Base-by-base conservation (phyloP, 1,140 invertebrate species). In the Melitaea cinxia region DNA sequence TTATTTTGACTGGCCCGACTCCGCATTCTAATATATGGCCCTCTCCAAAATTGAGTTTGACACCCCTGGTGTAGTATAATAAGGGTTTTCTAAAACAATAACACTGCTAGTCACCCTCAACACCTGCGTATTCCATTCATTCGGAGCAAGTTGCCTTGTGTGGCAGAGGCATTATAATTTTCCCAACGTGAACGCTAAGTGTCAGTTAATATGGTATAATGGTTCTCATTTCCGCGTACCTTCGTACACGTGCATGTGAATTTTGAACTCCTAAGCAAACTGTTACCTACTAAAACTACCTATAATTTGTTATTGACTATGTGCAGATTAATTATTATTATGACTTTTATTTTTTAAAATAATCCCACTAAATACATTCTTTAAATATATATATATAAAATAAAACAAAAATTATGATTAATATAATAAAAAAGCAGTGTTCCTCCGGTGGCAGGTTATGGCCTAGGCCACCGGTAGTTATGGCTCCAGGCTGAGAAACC, bases 61-160 rank as follows among this genome's bases (percentile, higher is more conserved):
- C n/a, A n/a, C n/a, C n/a, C n/a, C n/a, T n/a, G n/a, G n/a, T 4
- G 7, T 28, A 28, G 7, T 28, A 33, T 33, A 33, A 33, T 33
- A 33, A 33, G 2, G 2, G 12, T 33, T 33, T 9, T 17, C n/a
- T 17, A 1, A 17, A 42, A 37, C 5, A 45, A 17, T 9, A 15
- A 17, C 15, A 21, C 17, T 21, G 15, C 42, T 17, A 47, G 42
- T 47, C 42, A 47, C 42, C 14, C 17, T 33, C 57, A 23, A 14
- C 58, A 60, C 58, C 58, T 60, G 58, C 42, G 58, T 60, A 60
- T 60, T 60, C 45, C 58, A 60, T 50, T 60, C 47, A 60, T 60
- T 17, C 30, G 58, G 52, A 60, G 58, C 58, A 33, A 50, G 58
- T 50, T 50, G 58, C 58, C 58, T 37, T 60, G 42, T 60, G 28